Percentiles rank a stretch among this genome's conserved stretches.
phyloP scores from a whole-genome alignment of 2,888 invertebrate species.

The Sacculina carcini region DNA sequence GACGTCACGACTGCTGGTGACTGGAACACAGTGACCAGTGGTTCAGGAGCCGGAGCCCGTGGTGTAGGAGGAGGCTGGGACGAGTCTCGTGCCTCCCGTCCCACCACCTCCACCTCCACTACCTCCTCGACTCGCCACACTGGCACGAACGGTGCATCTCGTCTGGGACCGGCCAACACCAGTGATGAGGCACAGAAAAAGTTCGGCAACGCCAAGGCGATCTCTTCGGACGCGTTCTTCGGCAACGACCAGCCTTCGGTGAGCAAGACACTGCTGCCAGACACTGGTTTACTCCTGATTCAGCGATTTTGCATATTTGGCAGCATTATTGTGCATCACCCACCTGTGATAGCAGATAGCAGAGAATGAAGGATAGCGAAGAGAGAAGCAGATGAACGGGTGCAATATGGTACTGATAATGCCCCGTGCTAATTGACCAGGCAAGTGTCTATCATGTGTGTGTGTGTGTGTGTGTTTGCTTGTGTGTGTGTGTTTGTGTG shows the following conservation, averaged over 20 bases:
- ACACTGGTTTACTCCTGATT: conserved; percentile 5
- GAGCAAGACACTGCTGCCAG: conserved; percentile 22
- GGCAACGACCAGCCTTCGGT: conserved; percentile 32
- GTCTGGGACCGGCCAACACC: background rate
- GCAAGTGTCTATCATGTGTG: too few species aligned
- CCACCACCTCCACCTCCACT: background rate
- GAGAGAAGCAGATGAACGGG: too few species aligned
- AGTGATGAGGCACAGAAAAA: conserved; percentile 63
- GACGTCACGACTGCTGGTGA: background rate
- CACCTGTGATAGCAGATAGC: too few species aligned
- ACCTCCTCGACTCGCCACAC: background rate
- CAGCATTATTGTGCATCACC: too few species aligned
- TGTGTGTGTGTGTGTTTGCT: too few species aligned
- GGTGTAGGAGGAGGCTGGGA: background rate
- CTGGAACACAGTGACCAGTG: background rate
- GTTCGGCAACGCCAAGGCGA: conserved; percentile 88
- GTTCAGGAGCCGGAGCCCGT: background rate
- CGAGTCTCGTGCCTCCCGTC: background rate
- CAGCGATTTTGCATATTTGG: background rate
- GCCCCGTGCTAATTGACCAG: too few species aligned
- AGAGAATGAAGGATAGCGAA: too few species aligned
- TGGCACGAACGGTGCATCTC: too few species aligned
- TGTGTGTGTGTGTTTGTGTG: too few species aligned
- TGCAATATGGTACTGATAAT: too few species aligned
- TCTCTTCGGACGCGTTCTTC: conserved; percentile 92